Base-by-base conservation (phyloP, 2,113 vertebrate genomes). In the Otocyon megalotis region DNA sequence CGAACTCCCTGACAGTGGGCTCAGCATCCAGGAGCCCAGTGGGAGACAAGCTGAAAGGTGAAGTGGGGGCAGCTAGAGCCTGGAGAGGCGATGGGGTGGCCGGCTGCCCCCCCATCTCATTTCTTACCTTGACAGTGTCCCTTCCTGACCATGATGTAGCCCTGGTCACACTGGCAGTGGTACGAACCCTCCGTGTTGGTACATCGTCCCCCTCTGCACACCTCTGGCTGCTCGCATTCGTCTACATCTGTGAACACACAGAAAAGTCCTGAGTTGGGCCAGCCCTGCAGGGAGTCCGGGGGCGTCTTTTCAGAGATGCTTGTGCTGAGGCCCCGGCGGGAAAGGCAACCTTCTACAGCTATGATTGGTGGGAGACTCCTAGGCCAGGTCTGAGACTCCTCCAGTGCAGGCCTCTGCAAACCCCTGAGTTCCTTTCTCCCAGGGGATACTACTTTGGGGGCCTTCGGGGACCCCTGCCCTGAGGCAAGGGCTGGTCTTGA, bases 141-240 rank as follows among this genome's bases (percentile, higher is more conserved):
- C 97, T 98, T 99, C 97, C 96, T 97, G 76, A 99, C 98, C 98
- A 99, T 98, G 98, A 98, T 86, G 88, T 99, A 99, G 96, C 99
- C 99, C 19, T 77, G 97, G 89, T 98, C 98, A 98, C 99, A 99
- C 97, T 99, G 98, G 91, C 99, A 99, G 98, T 77, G 98, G 98
- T 99, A 99, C 4, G 99, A 99, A 67, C 99, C 99, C 0, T 99
- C 99, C 0, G 99, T 99, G 98, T 99, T 99, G 98, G 99, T 97
- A 96, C 99, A 99, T 2, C 19, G 97, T 17, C 99, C 99, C n/a
- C 98, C 98, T n/a, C 28, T 98, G 98, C 99, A 99, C 96, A 98
- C 97, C 65, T 97, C 99, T 43, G 99, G 98, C 98, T 99, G 99
- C 96, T 98, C 98, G 98, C 99, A 99, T 95, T 99, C 99, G 6